Percentiles rank a stretch among this genome's conserved stretches.
Evolutionary conservation across 1,140 invertebrate species (phyloP).

Genomic region (Dufourea novaeangliae): DNA sequence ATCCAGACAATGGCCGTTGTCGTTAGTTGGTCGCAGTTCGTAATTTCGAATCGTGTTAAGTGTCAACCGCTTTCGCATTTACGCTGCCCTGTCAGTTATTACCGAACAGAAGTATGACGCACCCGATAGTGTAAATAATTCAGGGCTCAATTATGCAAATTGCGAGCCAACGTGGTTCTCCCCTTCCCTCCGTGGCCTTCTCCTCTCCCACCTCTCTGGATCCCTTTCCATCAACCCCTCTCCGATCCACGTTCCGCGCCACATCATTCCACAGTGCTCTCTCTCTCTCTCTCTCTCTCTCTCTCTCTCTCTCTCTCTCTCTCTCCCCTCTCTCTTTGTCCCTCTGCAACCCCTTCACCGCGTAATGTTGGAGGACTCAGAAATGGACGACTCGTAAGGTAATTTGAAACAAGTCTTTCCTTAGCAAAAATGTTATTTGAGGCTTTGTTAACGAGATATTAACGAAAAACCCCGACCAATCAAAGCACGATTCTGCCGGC

Average conservation of each 20-base stretch:
- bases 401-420: too few species aligned
- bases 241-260: constrained; percentile 58
- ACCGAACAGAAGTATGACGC: constrained; percentile 78
- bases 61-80: constrained; percentile 68
- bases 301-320: constrained; percentile 29
- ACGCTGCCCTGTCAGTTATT: constrained; percentile 72
- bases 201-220: not conserved
- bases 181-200: constrained; percentile 34
- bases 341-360: constrained; percentile 11
- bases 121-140: constrained; percentile 81
- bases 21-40: constrained; percentile 29
- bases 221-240: constrained; percentile 30
- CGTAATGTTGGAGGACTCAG: too few species aligned
- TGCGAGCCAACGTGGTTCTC: constrained; percentile 65
- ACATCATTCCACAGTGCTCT: constrained; percentile 59
- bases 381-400: too few species aligned
- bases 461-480: too few species aligned
- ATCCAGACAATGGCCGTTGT: constrained; percentile 45
- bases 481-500: too few species aligned
- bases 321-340: not conserved
- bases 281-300: constrained; percentile 22
- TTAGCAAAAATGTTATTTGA: too few species aligned
- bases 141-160: constrained; percentile 81
- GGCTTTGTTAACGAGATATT: too few species aligned
- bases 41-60: constrained; percentile 65